These are phyloP conservation scores for Saccostrea cuccullata DNA, from an alignment of 1,140 invertebrate genomes.

Conservation along the genomic window DNA sequence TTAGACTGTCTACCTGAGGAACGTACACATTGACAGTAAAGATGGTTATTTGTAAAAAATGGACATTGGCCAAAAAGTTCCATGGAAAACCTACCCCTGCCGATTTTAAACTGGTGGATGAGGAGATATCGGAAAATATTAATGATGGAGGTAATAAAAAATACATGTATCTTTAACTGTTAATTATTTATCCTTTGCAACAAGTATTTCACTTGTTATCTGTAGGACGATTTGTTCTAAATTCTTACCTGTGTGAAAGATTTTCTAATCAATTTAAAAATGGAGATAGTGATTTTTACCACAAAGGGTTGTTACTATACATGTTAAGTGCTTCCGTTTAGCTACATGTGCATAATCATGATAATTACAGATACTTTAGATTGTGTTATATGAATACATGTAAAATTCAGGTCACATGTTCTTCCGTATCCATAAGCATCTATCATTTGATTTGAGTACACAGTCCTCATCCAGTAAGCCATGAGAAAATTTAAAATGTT, in stretches of 20 bases:
- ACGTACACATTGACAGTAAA: not conserved
- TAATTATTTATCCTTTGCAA: not conserved
- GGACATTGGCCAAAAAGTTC: slow-evolving; percentile 55
- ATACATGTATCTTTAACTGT: not conserved
- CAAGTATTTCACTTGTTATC: not conserved
- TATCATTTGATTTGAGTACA: too few relatives aligned
- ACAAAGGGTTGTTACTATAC: not conserved
- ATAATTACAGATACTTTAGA: too few relatives aligned
- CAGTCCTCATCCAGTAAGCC: too few relatives aligned
- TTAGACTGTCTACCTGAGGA: too few relatives aligned
- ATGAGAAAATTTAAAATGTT: too few relatives aligned
- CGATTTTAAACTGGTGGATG: slow-evolving; percentile 58
- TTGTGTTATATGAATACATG: too few relatives aligned
- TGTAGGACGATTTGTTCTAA: not conserved
- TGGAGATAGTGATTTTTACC: not conserved
- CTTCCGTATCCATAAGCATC: too few relatives aligned
- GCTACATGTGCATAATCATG: too few relatives aligned
- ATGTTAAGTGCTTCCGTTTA: too few relatives aligned
- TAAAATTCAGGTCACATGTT: too few relatives aligned
- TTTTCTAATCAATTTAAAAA: not conserved
- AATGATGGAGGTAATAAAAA: slow-evolving; percentile 55
- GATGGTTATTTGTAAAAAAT: slow-evolving; percentile 56
- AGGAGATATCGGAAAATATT: slow-evolving; percentile 51
- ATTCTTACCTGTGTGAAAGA: not conserved
- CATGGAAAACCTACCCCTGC: slow-evolving; percentile 52